phyloP scores from a whole-genome alignment of 2,113 vertebrate genomes.

The Cyprinus carpio region DNA sequence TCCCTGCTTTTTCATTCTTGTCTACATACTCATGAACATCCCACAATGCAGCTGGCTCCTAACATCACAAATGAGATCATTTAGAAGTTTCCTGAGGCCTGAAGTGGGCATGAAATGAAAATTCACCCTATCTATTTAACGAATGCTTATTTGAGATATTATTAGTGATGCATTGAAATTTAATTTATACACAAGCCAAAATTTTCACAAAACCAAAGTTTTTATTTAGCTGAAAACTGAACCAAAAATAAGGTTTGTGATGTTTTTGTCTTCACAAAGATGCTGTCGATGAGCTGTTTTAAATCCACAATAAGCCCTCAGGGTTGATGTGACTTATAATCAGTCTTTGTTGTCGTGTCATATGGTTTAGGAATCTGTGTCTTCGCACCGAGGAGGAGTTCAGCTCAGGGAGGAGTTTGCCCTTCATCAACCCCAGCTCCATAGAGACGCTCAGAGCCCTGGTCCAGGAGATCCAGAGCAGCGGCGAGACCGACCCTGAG shows the following conservation, averaged over 20 bases:
- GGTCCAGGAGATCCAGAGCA: conserved; percentile 83
- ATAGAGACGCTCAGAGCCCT: conserved; percentile 80
- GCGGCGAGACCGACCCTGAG: conserved; percentile 79
- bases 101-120: neutral
- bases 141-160: too few relatives aligned
- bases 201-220: neutral
- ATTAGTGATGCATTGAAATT: neutral
- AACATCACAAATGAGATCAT: conserved; percentile 32
- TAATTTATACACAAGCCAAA: too few relatives aligned
- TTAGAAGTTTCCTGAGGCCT: neutral
- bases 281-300: neutral
- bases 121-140: too few relatives aligned
- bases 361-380: conserved; percentile 63
- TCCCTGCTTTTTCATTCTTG: neutral
- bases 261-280: neutral
- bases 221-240: neutral
- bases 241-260: neutral
- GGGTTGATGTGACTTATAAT: neutral
- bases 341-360: neutral
- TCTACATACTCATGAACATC: neutral
- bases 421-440: conserved; percentile 80
- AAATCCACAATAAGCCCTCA: neutral
- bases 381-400: conserved; percentile 75
- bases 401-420: conserved; percentile 80
- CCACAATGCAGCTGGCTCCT: conserved; percentile 59